phyloP scores from a whole-genome alignment of 2,888 invertebrate species.

The Osmoderma eremita region DNA sequence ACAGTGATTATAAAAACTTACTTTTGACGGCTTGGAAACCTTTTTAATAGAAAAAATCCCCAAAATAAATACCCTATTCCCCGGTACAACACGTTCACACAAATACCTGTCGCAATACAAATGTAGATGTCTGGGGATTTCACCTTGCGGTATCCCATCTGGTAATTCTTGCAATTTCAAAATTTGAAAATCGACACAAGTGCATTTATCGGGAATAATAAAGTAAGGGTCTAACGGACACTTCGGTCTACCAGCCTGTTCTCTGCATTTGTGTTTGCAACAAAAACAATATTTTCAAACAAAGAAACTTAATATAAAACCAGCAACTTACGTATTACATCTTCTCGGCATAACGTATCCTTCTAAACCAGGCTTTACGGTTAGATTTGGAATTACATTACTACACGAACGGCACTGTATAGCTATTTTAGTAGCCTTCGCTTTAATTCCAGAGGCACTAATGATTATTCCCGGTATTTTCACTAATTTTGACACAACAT shows the following conservation, averaged over 20 bases:
- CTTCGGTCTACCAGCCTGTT: conserved; percentile 90
- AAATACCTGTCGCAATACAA: conserved; percentile 93
- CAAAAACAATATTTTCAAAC: not conserved
- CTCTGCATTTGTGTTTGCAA: conserved; percentile 67
- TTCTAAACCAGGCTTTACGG: conserved; percentile 94
- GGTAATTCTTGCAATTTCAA: conserved; percentile 97
- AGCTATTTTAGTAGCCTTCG: conserved; percentile 94
- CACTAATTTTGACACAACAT: conserved; percentile 90
- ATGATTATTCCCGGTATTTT: conserved; percentile 97
- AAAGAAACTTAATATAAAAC: not conserved
- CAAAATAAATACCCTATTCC: conserved; percentile 91
- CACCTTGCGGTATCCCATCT: conserved; percentile 94
- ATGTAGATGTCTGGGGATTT: conserved; percentile 96
- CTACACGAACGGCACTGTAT: conserved; percentile 96
- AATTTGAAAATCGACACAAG: conserved; percentile 97
- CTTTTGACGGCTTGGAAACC: conserved; percentile 71
- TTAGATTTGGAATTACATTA: conserved; percentile 87
- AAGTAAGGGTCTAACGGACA: conserved; percentile 98
- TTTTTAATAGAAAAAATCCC: conserved; percentile 98
- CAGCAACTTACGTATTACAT: conserved; percentile 83
- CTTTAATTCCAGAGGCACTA: conserved; percentile 91
- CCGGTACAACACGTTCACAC: conserved; percentile 95
- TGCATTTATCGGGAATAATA: conserved; percentile 97
- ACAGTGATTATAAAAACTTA: conserved; percentile 57
- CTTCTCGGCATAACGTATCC: conserved; percentile 95